These are phyloP conservation scores for Horisme vitalbata DNA, from an alignment of 2,888 invertebrate species.

Conservation along the genomic window DNA sequence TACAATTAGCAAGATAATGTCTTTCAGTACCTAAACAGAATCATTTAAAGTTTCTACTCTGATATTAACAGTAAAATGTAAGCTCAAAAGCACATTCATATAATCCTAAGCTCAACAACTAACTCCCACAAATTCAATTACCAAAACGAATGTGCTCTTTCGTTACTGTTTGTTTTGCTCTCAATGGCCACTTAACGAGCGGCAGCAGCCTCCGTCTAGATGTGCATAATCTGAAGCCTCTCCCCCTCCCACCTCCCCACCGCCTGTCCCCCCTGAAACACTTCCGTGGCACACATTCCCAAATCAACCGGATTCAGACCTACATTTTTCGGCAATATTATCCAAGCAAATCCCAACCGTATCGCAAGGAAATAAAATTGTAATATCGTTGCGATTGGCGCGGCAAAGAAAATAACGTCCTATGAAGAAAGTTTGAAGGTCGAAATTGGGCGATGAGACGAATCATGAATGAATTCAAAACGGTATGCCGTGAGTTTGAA, in stretches of 20 bases:
- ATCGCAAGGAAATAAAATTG: constrained; percentile 31
- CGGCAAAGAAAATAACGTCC: constrained; percentile 17
- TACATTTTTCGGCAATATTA: constrained; percentile 59
- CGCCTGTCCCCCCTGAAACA: constrained; percentile 48
- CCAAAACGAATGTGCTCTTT: constrained; percentile 15
- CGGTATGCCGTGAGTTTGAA: constrained; percentile 65
- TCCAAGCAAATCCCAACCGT: constrained; percentile 43
- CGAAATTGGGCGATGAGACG: constrained; percentile 41
- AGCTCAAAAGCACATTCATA: neutral
- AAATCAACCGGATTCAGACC: constrained; percentile 72
- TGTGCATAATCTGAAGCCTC: constrained; percentile 56
- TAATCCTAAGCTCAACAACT: constrained; percentile 3
- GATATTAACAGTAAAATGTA: neutral
- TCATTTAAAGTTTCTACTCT: too few species aligned
- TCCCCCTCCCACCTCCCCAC: constrained; percentile 40
- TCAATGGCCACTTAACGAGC: constrained; percentile 34
- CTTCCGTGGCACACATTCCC: constrained; percentile 71
- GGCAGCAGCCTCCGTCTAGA: constrained; percentile 34
- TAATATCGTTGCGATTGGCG: neutral
- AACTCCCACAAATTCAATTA: constrained; percentile 15
- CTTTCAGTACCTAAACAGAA: too few species aligned
- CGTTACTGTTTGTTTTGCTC: constrained; percentile 27
- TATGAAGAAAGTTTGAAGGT: constrained; percentile 49
- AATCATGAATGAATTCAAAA: constrained; percentile 64
- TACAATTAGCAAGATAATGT: too few species aligned